Conservation (phyloP, 1,140 invertebrate species). For the Tachypleus tridentatus region DNA sequence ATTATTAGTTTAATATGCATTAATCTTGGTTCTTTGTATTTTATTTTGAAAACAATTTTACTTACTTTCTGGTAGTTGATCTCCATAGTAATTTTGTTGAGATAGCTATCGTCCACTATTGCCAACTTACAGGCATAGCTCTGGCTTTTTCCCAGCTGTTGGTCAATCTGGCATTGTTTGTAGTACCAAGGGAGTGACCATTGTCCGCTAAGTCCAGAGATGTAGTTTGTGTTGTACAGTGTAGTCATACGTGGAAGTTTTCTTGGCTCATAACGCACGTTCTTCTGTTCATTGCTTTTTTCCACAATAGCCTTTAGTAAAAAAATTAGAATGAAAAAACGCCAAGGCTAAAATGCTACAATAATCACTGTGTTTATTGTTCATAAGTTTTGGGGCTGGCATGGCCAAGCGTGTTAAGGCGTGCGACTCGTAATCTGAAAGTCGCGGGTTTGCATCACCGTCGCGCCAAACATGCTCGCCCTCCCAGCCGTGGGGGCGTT, state of each 20-base stretch:
- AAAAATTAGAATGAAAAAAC: too few relatives aligned
- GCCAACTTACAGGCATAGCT: conserved; percentile 15
- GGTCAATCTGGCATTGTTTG: conserved; percentile 14
- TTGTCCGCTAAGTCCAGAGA: not conserved
- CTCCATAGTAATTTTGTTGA: conserved; percentile 15
- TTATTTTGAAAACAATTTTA: not conserved
- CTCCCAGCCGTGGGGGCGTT: too few relatives aligned
- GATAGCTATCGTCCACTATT: conserved; percentile 16
- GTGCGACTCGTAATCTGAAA: too few relatives aligned
- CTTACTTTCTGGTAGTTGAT: conserved; percentile 16
- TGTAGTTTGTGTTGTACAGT: conserved; percentile 3
- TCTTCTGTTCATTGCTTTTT: not conserved
- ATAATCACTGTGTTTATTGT: too few relatives aligned
- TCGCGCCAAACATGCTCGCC: too few relatives aligned
- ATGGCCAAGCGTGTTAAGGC: too few relatives aligned
- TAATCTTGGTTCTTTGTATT: too few relatives aligned
- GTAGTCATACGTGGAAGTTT: conserved; percentile 7
- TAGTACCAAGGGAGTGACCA: conserved; percentile 12
- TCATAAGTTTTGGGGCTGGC: too few relatives aligned
- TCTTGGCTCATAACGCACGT: conserved; percentile 1
- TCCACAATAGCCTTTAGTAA: too few relatives aligned
- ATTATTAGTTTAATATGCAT: too few relatives aligned
- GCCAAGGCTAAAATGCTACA: too few relatives aligned
- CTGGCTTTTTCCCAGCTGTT: conserved; percentile 7
- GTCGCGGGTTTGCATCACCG: too few relatives aligned